These are phyloP conservation scores for Cerceris rybyensis DNA, from an alignment of 2,888 invertebrate genomes.

Conservation along the genomic window DNA sequence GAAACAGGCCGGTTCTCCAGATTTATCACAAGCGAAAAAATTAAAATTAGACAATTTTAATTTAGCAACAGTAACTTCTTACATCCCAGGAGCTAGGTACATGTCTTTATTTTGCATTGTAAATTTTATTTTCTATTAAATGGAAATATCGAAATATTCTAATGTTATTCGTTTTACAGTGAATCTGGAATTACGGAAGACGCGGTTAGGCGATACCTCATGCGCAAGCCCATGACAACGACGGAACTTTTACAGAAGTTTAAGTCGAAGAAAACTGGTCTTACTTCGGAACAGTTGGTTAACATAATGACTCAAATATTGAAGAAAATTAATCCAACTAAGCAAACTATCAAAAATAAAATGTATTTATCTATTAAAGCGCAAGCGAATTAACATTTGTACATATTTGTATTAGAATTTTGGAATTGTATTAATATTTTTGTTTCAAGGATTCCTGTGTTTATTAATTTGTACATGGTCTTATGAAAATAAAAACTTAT, in stretches of 20 bases:
- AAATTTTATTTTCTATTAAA: background rate
- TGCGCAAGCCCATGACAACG: slow-evolving; percentile 98
- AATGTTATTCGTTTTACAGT: slow-evolving; percentile 82
- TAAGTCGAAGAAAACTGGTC: slow-evolving; percentile 95
- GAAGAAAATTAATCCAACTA: slow-evolving; percentile 96
- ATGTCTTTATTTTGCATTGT: background rate
- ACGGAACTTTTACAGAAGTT: slow-evolving; percentile 97
- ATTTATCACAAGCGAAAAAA: slow-evolving; percentile 83
- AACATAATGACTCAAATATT: slow-evolving; percentile 97
- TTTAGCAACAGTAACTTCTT: slow-evolving; percentile 79
- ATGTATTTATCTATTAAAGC: slow-evolving; percentile 96
- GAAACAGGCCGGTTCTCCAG: slow-evolving; percentile 80
- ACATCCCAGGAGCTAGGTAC: slow-evolving; percentile 83
- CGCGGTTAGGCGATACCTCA: slow-evolving; percentile 95
- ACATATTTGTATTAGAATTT: slow-evolving; percentile 14
- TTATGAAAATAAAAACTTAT: background rate
- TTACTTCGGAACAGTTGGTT: slow-evolving; percentile 94
- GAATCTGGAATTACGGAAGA: slow-evolving; percentile 97
- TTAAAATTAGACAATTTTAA: slow-evolving; percentile 83
- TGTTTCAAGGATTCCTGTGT: background rate
- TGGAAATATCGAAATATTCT: background rate
- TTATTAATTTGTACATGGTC: background rate
- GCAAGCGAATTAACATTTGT: slow-evolving; percentile 66
- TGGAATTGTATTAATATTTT: slow-evolving; percentile 12
- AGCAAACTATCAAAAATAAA: slow-evolving; percentile 95